Evolutionary conservation across 2,113 vertebrate species (phyloP), one percentile per base, ranked within the genome.

Genomic region (Ciconia maguari): DNA sequence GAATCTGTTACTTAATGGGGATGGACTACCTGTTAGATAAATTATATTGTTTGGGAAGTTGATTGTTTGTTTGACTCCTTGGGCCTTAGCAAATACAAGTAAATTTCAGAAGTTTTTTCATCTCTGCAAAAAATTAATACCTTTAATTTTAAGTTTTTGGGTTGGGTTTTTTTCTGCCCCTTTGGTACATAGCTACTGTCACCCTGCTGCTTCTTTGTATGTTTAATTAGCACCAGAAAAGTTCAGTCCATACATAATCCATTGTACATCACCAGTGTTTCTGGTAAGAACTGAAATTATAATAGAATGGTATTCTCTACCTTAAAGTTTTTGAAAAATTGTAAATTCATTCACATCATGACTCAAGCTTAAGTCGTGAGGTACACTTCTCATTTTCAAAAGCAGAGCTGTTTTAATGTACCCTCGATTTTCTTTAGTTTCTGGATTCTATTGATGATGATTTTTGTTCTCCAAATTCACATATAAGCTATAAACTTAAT

Each of bases 91-190:
- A 76, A 83, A 72, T 42, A 26, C 2, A 68, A 36, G 10, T 36
- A 71, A 15, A 44, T 57, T 92, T 60, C 34, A 34, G 20, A 81
- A 55, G 8, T 20, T 29, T 51, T 49, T 49, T 42, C 57, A 5
- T 17, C 7, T 52, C 18, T 11, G 4, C 0, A 29, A 46, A 78
- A 46, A 34, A 10, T 1, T 14, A 34, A 34, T 27, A 18, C 1
- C 20, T 57, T 72, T 21, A 34, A n/a, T 51, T 34, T 34, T 55
- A 70, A 29, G 6, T 62, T 1, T 29, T 64, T 69, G 16, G 2
- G 2, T n/a, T 46, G 9, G 3, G 2, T 0, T n/a, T 64, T 72
- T 58, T 17, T 3, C 27, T 22, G 10, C 6, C 8, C 5, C 7
- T 82, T 72, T 87, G 15, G 24, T 30, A 6, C 6, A 6, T 54